Conservation (phyloP, 2,888 invertebrate genomes). For the Mesorhabditis belari region DNA sequence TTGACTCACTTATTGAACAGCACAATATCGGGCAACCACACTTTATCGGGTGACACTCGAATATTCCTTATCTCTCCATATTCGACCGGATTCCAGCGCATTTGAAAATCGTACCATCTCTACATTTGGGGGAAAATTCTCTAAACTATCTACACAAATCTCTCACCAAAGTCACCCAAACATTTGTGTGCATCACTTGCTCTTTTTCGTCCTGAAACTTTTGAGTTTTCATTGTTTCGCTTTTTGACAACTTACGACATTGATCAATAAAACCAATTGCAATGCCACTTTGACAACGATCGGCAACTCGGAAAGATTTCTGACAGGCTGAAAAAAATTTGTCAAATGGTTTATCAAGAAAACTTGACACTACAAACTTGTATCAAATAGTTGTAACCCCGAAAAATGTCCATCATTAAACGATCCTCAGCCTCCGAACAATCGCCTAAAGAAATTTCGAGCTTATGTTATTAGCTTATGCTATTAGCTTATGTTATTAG, state of each 20-base stretch:
- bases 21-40: slow-evolving; percentile 59
- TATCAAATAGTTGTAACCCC: slow-evolving; percentile 58
- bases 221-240: not conserved
- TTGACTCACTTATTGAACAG: slow-evolving; percentile 53
- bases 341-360: too few relatives aligned
- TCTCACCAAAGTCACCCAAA: slow-evolving; percentile 51
- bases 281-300: slow-evolving; percentile 48
- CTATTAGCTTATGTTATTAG: too few relatives aligned
- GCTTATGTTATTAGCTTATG: too few relatives aligned
- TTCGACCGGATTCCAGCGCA: slow-evolving; percentile 56
- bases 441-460: slow-evolving; percentile 1
- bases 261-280: slow-evolving; percentile 57
- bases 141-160: slow-evolving; percentile 21
- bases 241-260: slow-evolving; percentile 49
- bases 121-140: slow-evolving; percentile 1
- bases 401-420: slow-evolving; percentile 57
- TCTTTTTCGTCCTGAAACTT: slow-evolving; percentile 48
- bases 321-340: slow-evolving; percentile 55
- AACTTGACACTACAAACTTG: slow-evolving; percentile 36
- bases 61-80: slow-evolving; percentile 56
- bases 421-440: slow-evolving; percentile 54
- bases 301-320: slow-evolving; percentile 50
- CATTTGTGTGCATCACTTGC: slow-evolving; percentile 54
- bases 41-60: slow-evolving; percentile 54
- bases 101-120: slow-evolving; percentile 54